Percentiles rank a stretch among this genome's conserved stretches.
Evolutionary conservation across 2,113 vertebrate species (phyloP).

Genomic region (Dromaius novaehollandiae): DNA sequence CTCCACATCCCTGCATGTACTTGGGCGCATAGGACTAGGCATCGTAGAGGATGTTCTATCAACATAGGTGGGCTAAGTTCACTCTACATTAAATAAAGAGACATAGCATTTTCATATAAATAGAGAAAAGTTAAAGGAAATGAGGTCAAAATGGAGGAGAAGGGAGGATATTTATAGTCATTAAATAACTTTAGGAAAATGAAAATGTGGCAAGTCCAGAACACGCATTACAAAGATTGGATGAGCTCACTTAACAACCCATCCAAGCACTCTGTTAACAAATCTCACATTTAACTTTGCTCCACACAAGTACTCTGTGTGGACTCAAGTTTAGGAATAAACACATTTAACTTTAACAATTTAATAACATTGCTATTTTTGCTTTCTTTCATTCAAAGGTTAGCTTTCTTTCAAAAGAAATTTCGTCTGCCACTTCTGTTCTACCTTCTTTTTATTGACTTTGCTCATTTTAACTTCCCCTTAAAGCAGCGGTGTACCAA

Average conservation of each 20-base stretch:
- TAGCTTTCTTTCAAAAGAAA: background rate
- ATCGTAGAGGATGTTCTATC: constrained; percentile 94
- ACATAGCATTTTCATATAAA: background rate
- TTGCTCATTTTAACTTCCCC: background rate
- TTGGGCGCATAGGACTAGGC: constrained; percentile 95
- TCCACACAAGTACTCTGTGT: background rate
- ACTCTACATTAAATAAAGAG: constrained; percentile 78
- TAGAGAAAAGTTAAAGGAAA: background rate
- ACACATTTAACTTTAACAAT: background rate
- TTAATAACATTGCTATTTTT: background rate
- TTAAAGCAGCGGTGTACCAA: background rate
- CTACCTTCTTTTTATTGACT: background rate
- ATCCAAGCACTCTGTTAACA: fast-evolving
- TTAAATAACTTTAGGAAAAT: background rate
- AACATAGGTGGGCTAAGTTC: constrained; percentile 95
- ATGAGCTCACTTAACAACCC: background rate
- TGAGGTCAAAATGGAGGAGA: background rate
- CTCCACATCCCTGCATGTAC: constrained; percentile 99
- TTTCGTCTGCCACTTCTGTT: background rate
- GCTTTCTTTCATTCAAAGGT: background rate
- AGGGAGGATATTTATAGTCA: background rate
- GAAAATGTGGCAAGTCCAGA: background rate
- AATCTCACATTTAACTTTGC: background rate
- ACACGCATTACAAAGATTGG: background rate
- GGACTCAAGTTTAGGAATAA: background rate